Evolutionary conservation across 2,888 invertebrate genomes (phyloP).

Genomic region (Villa cingulata): DNA sequence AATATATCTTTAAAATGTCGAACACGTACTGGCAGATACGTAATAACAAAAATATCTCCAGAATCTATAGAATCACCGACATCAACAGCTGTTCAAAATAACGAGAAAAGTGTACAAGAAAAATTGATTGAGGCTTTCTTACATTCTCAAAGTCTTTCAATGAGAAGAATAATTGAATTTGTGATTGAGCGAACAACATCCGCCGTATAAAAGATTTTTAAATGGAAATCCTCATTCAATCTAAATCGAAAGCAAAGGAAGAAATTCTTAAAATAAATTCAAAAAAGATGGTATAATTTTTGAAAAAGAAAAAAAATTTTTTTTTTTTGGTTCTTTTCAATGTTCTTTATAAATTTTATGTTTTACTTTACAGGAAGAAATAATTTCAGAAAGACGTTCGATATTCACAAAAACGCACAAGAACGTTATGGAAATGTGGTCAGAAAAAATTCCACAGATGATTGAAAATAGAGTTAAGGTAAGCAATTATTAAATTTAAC

Average conservation of each 20-base stretch:
- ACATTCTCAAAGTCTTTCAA: conserved; percentile 64
- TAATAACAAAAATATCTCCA: conserved; percentile 29
- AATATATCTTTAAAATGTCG: conserved; percentile 24
- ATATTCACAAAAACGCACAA: conserved; percentile 22
- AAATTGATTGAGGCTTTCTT: conserved; percentile 65
- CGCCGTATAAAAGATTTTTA: conserved; percentile 48
- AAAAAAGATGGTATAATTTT: conserved; percentile 6
- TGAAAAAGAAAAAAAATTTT: background rate
- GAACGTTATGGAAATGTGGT: conserved; percentile 22
- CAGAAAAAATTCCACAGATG: conserved; percentile 20
- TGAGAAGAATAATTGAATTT: conserved; percentile 65
- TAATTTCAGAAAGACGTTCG: conserved; percentile 6
- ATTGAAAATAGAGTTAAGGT: conserved; percentile 23
- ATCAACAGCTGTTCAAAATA: conserved; percentile 3
- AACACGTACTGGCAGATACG: conserved; percentile 30
- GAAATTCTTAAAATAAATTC: conserved; percentile 22
- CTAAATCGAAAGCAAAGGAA: conserved; percentile 29
- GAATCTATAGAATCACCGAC: background rate
- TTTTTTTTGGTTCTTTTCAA: background rate
- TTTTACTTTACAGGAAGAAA: conserved; percentile 4
- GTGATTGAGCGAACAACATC: conserved; percentile 69
- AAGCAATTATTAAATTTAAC: background rate
- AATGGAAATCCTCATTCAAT: conserved; percentile 38
- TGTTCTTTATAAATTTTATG: background rate
- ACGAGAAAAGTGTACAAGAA: background rate